Evolutionary conservation across 2,113 vertebrate species (phyloP).

Genomic region (Hystrix cristata): DNA sequence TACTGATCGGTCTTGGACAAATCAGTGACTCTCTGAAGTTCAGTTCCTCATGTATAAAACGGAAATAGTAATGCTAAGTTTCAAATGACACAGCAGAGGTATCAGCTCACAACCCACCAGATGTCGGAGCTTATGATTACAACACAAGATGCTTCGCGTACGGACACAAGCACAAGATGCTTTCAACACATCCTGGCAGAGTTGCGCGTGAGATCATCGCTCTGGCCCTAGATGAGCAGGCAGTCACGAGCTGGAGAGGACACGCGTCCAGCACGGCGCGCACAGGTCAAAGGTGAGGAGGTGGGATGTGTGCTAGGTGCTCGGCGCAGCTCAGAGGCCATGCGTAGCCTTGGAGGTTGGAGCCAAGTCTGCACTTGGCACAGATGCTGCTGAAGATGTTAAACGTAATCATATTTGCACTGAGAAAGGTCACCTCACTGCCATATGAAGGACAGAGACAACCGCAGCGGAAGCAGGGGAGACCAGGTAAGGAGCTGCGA

Average conservation of each 20-base stretch:
- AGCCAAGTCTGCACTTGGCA: not conserved
- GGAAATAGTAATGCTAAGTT: not conserved
- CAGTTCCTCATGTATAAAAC: not conserved
- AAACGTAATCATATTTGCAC: not conserved
- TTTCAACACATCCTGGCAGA: not conserved
- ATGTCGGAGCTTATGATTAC: not conserved
- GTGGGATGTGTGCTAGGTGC: not conserved
- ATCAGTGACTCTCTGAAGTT: not conserved
- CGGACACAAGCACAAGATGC: not conserved
- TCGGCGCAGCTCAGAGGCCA: too few relatives aligned
- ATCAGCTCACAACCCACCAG: not conserved
- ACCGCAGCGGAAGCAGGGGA: not conserved
- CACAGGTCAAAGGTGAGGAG: not conserved
- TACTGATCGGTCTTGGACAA: not conserved
- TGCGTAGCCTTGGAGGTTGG: not conserved
- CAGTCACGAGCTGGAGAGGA: not conserved
- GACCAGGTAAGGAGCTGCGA: not conserved
- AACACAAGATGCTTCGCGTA: not conserved
- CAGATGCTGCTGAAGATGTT: not conserved
- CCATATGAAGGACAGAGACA: not conserved
- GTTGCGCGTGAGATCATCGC: not conserved
- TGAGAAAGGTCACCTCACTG: not conserved
- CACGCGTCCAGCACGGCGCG: not conserved
- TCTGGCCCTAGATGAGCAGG: not conserved
- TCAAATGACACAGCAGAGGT: not conserved